These are phyloP conservation scores for Ethmia dodecea DNA, from an alignment of 2,888 invertebrate genomes.

Conservation along the genomic window DNA sequence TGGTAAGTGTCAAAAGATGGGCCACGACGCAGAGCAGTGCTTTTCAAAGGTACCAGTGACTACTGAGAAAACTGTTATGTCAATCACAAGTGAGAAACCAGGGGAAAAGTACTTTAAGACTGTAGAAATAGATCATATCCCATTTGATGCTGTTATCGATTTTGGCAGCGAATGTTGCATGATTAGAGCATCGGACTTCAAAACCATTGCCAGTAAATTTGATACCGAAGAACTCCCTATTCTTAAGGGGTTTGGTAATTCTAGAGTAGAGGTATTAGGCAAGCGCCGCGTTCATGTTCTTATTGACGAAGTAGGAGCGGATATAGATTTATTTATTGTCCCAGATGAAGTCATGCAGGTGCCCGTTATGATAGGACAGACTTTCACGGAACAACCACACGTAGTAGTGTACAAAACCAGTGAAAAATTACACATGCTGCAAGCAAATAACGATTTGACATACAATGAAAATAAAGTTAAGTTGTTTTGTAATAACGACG, in stretches of 20 bases:
- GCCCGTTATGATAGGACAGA: neutral
- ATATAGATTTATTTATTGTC: neutral
- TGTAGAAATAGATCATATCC: neutral
- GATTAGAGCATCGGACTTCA: neutral
- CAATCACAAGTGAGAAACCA: neutral
- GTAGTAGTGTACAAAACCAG: neutral
- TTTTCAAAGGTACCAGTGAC: neutral
- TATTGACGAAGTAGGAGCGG: neutral
- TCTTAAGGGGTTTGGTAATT: slow-evolving; percentile 2
- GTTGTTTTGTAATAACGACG: neutral
- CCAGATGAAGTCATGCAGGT: slow-evolving; percentile 1
- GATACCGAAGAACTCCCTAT: neutral
- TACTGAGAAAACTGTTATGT: neutral
- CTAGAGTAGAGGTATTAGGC: neutral
- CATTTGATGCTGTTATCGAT: neutral
- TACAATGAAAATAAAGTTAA: neutral
- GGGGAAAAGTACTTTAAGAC: neutral
- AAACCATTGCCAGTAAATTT: neutral
- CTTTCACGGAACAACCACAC: slow-evolving; percentile 1
- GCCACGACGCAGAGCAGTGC: neutral
- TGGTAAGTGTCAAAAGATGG: neutral
- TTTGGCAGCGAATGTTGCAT: neutral
- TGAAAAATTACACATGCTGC: neutral
- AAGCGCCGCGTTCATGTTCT: neutral
- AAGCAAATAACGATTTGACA: too few species aligned